Conservation (phyloP, 2,113 vertebrate genomes). For the Xenopus laevis region DNA sequence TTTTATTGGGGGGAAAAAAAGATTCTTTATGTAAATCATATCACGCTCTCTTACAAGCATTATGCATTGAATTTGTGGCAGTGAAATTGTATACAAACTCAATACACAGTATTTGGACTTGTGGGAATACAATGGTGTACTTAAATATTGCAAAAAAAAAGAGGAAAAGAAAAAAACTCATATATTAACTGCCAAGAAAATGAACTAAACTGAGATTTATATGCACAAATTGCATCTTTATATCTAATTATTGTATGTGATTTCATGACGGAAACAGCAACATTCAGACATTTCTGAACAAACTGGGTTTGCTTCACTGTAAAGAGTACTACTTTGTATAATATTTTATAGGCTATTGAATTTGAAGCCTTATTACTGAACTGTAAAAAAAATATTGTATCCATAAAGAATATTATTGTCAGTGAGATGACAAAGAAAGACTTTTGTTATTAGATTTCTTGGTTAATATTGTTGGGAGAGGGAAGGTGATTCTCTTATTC, state of each 20-base stretch:
- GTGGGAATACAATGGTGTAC: too few species aligned
- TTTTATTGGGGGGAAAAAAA: too few species aligned
- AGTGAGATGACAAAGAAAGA: slow-evolving; percentile 29
- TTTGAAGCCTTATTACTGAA: slow-evolving; percentile 45
- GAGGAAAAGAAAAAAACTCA: neutral
- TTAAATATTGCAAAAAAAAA: too few species aligned
- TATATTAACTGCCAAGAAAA: neutral
- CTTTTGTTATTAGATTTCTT: too few species aligned
- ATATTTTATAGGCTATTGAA: slow-evolving; percentile 45
- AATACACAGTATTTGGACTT: too few species aligned
- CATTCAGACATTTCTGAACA: slow-evolving; percentile 32
- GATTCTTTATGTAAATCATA: too few species aligned
- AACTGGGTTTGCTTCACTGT: slow-evolving; percentile 43
- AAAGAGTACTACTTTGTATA: slow-evolving; percentile 44
- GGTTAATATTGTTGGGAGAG: too few species aligned
- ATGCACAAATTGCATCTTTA: slow-evolving; percentile 43
- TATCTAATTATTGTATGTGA: slow-evolving; percentile 43
- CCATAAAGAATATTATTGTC: slow-evolving; percentile 39
- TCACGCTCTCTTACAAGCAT: too few species aligned
- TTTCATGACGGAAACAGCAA: slow-evolving; percentile 32
- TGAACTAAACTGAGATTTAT: slow-evolving; percentile 24
- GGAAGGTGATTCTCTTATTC: too few species aligned
- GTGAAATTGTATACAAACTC: too few species aligned
- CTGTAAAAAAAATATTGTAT: slow-evolving; percentile 37
- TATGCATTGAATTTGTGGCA: too few species aligned